Conservation (phyloP, 2,797 vertebrate genomes). For the Gymnopithys bicolor region DNA sequence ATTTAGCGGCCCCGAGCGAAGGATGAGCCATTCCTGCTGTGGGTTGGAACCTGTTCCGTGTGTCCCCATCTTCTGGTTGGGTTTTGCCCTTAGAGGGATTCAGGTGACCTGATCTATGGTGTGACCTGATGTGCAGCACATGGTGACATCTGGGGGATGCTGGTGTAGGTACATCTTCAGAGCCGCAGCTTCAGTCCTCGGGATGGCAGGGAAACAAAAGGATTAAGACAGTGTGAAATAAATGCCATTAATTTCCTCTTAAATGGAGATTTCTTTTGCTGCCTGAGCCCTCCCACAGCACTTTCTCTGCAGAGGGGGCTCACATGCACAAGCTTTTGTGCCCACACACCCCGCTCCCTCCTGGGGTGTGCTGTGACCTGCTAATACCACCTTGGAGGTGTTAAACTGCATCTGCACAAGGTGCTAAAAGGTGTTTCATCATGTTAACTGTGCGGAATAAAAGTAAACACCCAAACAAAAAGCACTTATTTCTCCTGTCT, state of each 20-base stretch:
- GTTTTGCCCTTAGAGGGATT: background rate
- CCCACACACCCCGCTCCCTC: background rate
- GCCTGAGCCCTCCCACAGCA: background rate
- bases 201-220: background rate
- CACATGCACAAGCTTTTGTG: background rate
- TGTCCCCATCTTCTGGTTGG: background rate
- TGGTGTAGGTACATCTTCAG: background rate
- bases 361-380: background rate
- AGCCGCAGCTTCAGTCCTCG: background rate
- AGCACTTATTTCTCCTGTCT: slow-evolving; percentile 7
- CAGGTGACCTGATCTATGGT: fast-evolving
- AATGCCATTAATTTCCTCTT: background rate
- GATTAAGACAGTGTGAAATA: background rate
- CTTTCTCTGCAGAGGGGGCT: background rate
- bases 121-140: background rate
- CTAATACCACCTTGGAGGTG: slow-evolving; percentile 26
- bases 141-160: background rate
- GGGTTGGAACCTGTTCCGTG: fast-evolving
- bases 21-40: background rate
- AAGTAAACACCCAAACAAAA: background rate
- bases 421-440: slow-evolving; percentile 61
- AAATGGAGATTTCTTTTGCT: background rate
- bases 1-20: fast-evolving
- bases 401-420: slow-evolving; percentile 26
- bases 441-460: background rate